Base-by-base conservation (phyloP, 2,113 vertebrate genomes). In the Esox niger region DNA sequence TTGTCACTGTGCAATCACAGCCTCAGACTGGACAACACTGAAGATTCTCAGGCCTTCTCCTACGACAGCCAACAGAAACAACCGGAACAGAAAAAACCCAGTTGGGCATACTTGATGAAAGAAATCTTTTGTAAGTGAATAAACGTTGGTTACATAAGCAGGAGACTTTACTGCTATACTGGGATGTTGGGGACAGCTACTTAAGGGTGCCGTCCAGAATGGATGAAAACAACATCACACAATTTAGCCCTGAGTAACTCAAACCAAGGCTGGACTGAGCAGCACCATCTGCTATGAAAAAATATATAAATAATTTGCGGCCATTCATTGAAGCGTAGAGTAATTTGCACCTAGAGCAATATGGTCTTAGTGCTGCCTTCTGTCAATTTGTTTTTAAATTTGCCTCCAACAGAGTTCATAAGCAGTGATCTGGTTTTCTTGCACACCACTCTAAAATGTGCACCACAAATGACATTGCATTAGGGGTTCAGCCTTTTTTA, bases 241-340 rank as follows among this genome's bases (percentile, higher is more conserved):
- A 57, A 62, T 75, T 70, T 62, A 31, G 68, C 64, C 61, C 6
- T 27, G 27, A 70, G 63, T 52, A 21, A 65, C 56, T 71, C 29
- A 67, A 83, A 77, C 69, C 69, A 7, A 64, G 25, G 68, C 70
- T 23, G 38, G 54, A 75, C 67, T 47, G 67, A 80, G 73, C 66
- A 0, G 6, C 75, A 75, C 83, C 79, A 86, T 86, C 80, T 87
- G 83, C 66, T 84, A 69, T 62, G 61, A 82, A 68, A n/a, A 75
- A 79, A 84, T 76, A 77, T 70, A 75, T 71, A 75, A 79, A 82
- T 68, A 69, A 83, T 85, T 74, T 79, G 74, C 78, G 79, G 66
- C 70, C 73, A 63, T 61, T 76, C 74, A 78, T 71, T 69, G 75
- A 72, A 74, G 78, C 74, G 56, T 49, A 69, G 1, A 63, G 71